Percentiles rank a stretch among this genome's conserved stretches.
Conservation (phyloP, 1,140 invertebrate species). For the Theocolax elegans region DNA sequence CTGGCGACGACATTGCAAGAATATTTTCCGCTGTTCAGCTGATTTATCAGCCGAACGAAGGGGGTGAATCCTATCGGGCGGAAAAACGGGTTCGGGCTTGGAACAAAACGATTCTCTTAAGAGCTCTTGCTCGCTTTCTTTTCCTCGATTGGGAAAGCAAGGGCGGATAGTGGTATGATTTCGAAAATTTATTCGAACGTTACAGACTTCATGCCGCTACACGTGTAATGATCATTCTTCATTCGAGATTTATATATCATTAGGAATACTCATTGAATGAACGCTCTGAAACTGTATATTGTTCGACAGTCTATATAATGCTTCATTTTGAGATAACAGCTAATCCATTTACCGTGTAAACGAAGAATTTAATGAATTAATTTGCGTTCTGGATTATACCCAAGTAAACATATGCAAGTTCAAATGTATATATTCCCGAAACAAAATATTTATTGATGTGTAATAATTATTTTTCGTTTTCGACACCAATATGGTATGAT, state of each 20-base stretch:
- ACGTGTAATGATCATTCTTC: background rate
- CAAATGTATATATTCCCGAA: too few species aligned
- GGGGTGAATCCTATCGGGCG: conserved; percentile 25
- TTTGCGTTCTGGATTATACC: too few species aligned
- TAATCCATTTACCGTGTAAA: too few species aligned
- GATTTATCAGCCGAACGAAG: conserved; percentile 29
- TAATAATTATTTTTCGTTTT: too few species aligned
- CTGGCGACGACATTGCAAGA: background rate
- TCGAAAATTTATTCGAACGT: conserved; percentile 17
- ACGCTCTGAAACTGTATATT: too few species aligned
- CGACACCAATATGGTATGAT: too few species aligned
- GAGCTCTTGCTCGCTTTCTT: background rate
- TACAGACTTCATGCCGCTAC: background rate
- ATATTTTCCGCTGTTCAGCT: conserved; percentile 28
- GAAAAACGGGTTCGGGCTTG: conserved; percentile 34
- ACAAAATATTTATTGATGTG: too few species aligned
- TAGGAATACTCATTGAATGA: too few species aligned
- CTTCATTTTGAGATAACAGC: too few species aligned
- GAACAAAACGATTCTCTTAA: conserved; percentile 33
- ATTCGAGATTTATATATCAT: background rate
- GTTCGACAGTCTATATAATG: too few species aligned
- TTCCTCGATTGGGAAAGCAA: background rate
- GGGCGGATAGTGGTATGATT: background rate
- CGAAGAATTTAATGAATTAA: too few species aligned
- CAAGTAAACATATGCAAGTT: too few species aligned